Evolutionary conservation across 2,113 vertebrate genomes (phyloP).

Genomic region (Sapajus apella): DNA sequence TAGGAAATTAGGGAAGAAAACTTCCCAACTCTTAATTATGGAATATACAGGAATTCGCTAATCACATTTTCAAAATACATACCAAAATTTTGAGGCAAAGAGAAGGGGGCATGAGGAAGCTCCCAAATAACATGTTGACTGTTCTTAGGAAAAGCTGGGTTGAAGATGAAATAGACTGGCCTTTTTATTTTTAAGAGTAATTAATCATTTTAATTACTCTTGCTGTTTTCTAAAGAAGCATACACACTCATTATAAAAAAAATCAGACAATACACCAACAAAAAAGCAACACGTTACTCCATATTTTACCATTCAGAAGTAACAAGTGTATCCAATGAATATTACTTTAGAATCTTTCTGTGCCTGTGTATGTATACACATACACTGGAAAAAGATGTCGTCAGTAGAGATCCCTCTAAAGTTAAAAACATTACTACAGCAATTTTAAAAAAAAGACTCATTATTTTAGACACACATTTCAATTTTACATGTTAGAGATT

Average conservation of each 20-base stretch:
- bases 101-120: not conserved
- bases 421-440: not conserved
- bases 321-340: not conserved
- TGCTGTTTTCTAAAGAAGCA: not conserved
- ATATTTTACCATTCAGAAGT: not conserved
- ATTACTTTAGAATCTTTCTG: not conserved
- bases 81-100: not conserved
- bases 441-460: not conserved
- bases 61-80: not conserved
- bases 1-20: not conserved
- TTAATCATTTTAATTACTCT: not conserved
- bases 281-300: not conserved
- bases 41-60: not conserved
- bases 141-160: not conserved
- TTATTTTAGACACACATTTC: not conserved
- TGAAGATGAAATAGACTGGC: not conserved
- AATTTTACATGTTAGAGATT: not conserved
- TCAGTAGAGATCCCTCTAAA: not conserved
- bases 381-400: not conserved
- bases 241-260: not conserved
- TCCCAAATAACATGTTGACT: rapidly evolving
- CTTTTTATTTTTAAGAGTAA: conserved; percentile 1
- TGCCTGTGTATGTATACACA: not conserved
- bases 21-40: not conserved
- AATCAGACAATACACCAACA: not conserved